A percentile compares a stretch with the other conserved stretches of the same genome.
Conservation (phyloP, 2,888 invertebrate genomes). For the Amaurobius ferox region DNA sequence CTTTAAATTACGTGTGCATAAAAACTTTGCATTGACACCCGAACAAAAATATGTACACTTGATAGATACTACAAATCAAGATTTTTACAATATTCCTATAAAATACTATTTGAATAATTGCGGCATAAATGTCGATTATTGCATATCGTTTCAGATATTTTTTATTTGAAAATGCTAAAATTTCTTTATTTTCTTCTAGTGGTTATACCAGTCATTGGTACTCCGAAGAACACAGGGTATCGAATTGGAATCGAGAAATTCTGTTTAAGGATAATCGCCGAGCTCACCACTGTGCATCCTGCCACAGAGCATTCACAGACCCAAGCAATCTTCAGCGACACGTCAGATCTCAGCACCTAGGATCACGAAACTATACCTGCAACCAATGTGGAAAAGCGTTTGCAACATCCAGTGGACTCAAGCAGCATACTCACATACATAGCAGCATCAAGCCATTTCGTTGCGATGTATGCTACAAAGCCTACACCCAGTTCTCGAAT, state of each 20-base stretch:
- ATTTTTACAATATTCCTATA: too few species aligned
- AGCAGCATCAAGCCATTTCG: constrained; percentile 98
- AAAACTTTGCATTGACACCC: too few species aligned
- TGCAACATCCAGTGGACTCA: constrained; percentile 96
- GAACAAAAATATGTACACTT: too few species aligned
- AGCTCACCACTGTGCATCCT: constrained; percentile 85
- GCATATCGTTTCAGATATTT: too few species aligned
- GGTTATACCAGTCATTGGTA: not conserved
- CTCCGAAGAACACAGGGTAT: not conserved
- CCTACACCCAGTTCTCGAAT: constrained; percentile 99
- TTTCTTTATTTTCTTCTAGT: not conserved
- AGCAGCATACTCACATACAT: constrained; percentile 99
- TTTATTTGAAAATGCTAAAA: too few species aligned
- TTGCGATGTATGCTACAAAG: constrained; percentile 91
- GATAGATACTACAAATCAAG: too few species aligned
- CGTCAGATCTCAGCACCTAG: constrained; percentile 96
- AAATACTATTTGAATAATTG: too few species aligned
- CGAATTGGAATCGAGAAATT: not conserved
- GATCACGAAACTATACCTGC: constrained; percentile 96
- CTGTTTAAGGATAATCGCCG: not conserved
- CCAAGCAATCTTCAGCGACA: constrained; percentile 97
- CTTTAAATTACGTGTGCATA: too few species aligned
- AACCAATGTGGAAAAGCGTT: constrained; percentile 99
- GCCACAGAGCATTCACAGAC: constrained; percentile 92
- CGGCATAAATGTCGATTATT: too few species aligned